Evolutionary conservation across 1,140 invertebrate species (phyloP).

Genomic region (Tetragonula clypearis): DNA sequence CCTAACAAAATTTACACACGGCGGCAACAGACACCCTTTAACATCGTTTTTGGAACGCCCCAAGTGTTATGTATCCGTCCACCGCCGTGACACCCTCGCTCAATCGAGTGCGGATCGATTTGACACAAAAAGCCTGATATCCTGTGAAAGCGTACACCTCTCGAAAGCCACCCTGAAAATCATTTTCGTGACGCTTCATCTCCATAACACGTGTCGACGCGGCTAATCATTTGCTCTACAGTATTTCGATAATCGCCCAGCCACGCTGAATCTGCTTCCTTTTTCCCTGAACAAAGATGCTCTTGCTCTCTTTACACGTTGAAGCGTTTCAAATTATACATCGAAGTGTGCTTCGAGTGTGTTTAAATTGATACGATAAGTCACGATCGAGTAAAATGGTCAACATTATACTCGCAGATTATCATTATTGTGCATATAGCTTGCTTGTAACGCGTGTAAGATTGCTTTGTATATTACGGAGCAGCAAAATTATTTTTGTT

Average conservation of each 20-base stretch:
- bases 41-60: conserved; percentile 64
- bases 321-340: no score
- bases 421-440: no score
- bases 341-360: no score
- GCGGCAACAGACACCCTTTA: conserved; percentile 56
- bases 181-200: conserved; percentile 54
- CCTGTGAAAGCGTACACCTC: conserved; percentile 45
- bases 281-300: background rate
- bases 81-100: conserved; percentile 59
- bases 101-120: conserved; percentile 67
- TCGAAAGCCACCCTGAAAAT: conserved; percentile 47
- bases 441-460: no score
- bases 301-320: background rate
- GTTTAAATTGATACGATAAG: no score
- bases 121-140: conserved; percentile 65
- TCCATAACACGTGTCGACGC: conserved; percentile 51
- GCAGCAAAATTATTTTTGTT: no score
- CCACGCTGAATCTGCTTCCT: background rate
- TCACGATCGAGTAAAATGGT: no score
- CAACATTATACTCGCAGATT: no score
- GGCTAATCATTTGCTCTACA: conserved; percentile 34
- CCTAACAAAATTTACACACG: conserved; percentile 34
- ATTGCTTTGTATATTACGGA: no score
- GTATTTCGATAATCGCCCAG: background rate
- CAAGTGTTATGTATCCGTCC: conserved; percentile 57